phyloP scores from a whole-genome alignment of 2,888 invertebrate genomes.

The Archips xylosteana region DNA sequence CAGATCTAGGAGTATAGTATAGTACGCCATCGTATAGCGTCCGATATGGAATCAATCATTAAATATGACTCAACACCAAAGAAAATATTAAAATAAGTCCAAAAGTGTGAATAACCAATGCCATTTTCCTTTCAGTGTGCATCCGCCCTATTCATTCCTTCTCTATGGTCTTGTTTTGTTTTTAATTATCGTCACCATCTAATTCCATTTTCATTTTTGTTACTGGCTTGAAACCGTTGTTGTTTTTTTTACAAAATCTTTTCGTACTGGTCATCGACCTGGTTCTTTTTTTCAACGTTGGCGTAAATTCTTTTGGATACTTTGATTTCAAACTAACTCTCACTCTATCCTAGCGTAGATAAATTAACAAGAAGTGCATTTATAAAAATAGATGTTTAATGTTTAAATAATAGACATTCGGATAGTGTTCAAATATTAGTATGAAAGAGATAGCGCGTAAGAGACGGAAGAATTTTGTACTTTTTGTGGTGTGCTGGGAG shows the following conservation, averaged over 20 bases:
- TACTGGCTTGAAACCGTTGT: neutral
- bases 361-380: slow-evolving; percentile 83
- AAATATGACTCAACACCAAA: slow-evolving; percentile 81
- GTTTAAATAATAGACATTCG: slow-evolving; percentile 73
- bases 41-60: slow-evolving; percentile 69
- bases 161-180: slow-evolving; percentile 46
- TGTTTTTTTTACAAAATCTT: slow-evolving; percentile 25
- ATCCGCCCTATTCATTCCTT: slow-evolving; percentile 61
- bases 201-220: slow-evolving; percentile 13
- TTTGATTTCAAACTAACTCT: slow-evolving; percentile 43
- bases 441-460: slow-evolving; percentile 68
- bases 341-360: slow-evolving; percentile 64
- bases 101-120: slow-evolving; percentile 69
- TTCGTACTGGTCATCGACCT: slow-evolving; percentile 31
- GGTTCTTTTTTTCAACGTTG: slow-evolving; percentile 3
- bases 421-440: slow-evolving; percentile 77
- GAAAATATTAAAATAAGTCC: slow-evolving; percentile 79
- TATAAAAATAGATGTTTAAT: slow-evolving; percentile 79
- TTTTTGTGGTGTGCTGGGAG: slow-evolving; percentile 76
- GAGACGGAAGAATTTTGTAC: slow-evolving; percentile 77
- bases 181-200: slow-evolving; percentile 47
- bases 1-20: slow-evolving; percentile 57
- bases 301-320: slow-evolving; percentile 22
- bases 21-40: slow-evolving; percentile 77
- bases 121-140: slow-evolving; percentile 80